Percentiles rank a stretch among this genome's conserved stretches.
Conservation (phyloP, 2,113 vertebrate genomes). For the Hemichromis elongatus region DNA sequence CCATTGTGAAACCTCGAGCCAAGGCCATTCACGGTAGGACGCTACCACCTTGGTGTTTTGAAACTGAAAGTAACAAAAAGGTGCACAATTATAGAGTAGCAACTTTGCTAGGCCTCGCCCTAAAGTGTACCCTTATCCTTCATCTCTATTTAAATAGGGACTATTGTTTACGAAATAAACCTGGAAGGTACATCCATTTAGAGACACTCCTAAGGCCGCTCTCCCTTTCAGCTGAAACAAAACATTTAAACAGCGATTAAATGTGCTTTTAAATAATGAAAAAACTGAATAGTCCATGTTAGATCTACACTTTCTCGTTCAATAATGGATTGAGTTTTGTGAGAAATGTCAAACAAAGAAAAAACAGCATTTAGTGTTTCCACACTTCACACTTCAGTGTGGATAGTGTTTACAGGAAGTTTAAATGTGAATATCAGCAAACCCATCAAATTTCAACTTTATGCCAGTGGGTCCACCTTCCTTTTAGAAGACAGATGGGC, state of each 20-base stretch:
- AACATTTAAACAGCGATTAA: not conserved
- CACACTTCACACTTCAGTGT: too few species aligned
- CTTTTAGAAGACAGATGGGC: not conserved
- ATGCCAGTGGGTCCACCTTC: not conserved
- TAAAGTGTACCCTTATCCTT: rapidly evolving
- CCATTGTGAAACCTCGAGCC: rapidly evolving
- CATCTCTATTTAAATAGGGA: not conserved
- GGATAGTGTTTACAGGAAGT: not conserved
- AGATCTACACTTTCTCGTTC: not conserved
- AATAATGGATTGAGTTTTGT: not conserved
- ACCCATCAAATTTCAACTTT: not conserved
- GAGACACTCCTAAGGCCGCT: not conserved
- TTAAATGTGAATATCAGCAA: not conserved
- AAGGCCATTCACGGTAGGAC: not conserved
- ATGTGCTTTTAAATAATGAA: not conserved
- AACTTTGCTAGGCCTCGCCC: not conserved
- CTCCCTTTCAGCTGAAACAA: not conserved
- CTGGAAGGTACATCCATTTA: not conserved
- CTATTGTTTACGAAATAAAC: not conserved
- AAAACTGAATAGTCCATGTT: rapidly evolving
- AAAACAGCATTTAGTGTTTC: too few species aligned
- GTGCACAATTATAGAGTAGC: not conserved
- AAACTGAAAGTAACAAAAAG: not conserved
- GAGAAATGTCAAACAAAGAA: not conserved
- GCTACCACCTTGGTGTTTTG: not conserved